phyloP scores from a whole-genome alignment of 1,140 invertebrate genomes.

The Bathynomus jamesi region DNA sequence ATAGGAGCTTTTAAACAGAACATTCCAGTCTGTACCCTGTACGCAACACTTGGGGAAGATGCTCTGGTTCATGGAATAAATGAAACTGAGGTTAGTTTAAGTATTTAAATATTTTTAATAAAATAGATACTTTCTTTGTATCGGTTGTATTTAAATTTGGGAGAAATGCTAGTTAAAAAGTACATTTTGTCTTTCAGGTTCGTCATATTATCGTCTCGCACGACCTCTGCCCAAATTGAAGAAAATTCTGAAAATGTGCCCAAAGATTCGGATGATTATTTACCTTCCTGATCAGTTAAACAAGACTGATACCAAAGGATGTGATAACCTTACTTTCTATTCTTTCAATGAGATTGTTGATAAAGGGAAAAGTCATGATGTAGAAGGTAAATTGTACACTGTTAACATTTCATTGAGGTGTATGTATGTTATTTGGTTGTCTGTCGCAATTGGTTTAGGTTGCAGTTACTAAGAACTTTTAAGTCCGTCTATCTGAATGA shows the following conservation, averaged over 20 bases:
- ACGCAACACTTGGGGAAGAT: conserved; percentile 92
- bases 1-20: conserved; percentile 90
- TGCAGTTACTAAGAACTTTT: too few species aligned
- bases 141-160: too few species aligned
- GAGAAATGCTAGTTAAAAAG: too few species aligned
- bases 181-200: conserved; percentile 20
- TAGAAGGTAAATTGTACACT: conserved; percentile 40
- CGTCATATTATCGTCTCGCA: conserved; percentile 76
- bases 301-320: conserved; percentile 33
- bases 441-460: too few species aligned
- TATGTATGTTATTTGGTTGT: too few species aligned
- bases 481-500: too few species aligned
- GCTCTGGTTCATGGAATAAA: conserved; percentile 92
- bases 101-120: conserved; percentile 32
- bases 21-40: conserved; percentile 86
- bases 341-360: conserved; percentile 54
- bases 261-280: conserved; percentile 29
- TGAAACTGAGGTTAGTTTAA: conserved; percentile 76
- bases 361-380: conserved; percentile 44
- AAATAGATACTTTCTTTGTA: too few species aligned
- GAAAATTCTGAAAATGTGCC: conserved; percentile 52
- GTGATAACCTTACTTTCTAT: conserved; percentile 55
- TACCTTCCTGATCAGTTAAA: conserved; percentile 36
- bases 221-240: conserved; percentile 85
- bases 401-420: too few species aligned